phyloP scores from a whole-genome alignment of 1,140 invertebrate species.

The Pentalonia nigronervosa region DNA sequence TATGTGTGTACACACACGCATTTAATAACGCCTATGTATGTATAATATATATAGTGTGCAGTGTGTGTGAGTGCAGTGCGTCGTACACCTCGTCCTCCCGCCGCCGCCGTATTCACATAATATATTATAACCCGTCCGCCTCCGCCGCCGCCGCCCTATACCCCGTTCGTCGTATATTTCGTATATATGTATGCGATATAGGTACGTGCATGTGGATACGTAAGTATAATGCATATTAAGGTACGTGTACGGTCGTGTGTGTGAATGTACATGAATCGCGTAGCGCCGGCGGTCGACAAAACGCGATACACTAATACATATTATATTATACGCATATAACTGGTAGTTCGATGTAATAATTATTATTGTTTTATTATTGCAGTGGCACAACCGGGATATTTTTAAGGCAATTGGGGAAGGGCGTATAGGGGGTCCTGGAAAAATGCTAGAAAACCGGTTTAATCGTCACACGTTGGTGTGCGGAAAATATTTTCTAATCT shows the following conservation, averaged over 20 bases:
- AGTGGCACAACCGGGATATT: not conserved
- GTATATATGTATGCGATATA: not conserved
- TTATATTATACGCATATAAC: too few relatives aligned
- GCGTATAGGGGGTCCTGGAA: too few relatives aligned
- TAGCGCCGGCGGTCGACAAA: conserved; percentile 23
- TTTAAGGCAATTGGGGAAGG: not conserved
- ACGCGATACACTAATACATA: not conserved
- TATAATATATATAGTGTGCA: too few relatives aligned
- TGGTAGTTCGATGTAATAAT: not conserved
- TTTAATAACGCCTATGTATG: conserved; percentile 46
- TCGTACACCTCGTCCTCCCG: not conserved
- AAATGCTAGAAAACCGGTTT: not conserved
- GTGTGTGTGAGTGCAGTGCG: not conserved
- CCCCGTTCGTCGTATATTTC: not conserved
- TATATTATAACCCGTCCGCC: conserved; percentile 32
- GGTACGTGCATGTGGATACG: not conserved
- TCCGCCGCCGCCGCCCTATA: too few relatives aligned
- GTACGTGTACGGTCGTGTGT: not conserved
- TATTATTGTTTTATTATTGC: not conserved
- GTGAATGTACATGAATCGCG: not conserved
- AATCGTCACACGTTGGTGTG: not conserved
- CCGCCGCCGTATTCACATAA: not conserved
- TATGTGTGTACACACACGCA: conserved; percentile 39
- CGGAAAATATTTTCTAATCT: not conserved
- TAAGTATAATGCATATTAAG: not conserved